phyloP scores from a whole-genome alignment of 2,888 invertebrate species.

The Cosmia pyralina region DNA sequence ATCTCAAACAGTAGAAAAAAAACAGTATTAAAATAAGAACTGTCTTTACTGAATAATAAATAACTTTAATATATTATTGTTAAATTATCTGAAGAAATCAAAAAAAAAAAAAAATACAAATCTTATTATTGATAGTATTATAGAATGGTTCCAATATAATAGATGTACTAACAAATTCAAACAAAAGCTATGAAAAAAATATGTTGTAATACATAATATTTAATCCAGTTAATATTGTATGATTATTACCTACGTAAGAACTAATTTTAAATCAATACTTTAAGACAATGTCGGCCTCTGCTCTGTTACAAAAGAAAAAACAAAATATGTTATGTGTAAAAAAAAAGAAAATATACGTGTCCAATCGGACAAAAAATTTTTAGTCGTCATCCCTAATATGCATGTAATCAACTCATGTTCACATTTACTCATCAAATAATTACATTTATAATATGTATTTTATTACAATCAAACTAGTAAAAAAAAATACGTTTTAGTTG shows the following conservation, averaged over 20 bases:
- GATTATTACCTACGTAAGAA: not conserved
- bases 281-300: not conserved
- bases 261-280: not conserved
- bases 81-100: not conserved
- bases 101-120: not conserved
- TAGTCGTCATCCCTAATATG: not conserved
- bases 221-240: not conserved
- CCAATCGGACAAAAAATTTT: too few species aligned
- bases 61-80: not conserved
- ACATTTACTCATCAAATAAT: conserved; percentile 13
- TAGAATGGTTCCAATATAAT: not conserved
- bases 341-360: too few species aligned
- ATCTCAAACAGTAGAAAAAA: not conserved
- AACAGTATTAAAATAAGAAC: too few species aligned
- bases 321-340: not conserved
- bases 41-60: too few species aligned
- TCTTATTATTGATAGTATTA: not conserved
- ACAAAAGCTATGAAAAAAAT: not conserved
- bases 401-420: not conserved
- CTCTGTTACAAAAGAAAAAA: not conserved
- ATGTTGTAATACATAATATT: not conserved
- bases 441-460: conserved; percentile 10
- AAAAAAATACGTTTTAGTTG: not conserved
- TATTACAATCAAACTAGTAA: not conserved
- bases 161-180: not conserved